phyloP scores from a whole-genome alignment of 2,888 invertebrate genomes.

The Lepidochitona cinerea region DNA sequence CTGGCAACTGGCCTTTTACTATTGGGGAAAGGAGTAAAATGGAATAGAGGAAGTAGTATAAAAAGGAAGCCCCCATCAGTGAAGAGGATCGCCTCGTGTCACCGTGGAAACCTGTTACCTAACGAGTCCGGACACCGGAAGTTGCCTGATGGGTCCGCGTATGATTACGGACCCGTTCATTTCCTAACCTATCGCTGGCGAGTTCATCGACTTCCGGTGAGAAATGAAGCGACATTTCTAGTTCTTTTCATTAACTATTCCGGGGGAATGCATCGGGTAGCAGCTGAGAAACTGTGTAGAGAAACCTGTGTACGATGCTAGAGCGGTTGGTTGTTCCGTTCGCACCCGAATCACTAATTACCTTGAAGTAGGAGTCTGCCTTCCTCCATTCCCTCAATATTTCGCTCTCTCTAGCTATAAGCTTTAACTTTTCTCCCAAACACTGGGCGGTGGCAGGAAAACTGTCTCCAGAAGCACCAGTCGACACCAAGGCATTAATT shows the following conservation, averaged over 20 bases:
- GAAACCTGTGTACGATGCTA: not conserved
- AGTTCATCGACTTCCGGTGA: not conserved
- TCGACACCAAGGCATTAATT: no score
- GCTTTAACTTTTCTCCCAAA: no score
- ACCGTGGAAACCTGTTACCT: no score
- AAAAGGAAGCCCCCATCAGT: no score
- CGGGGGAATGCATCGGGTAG: not conserved
- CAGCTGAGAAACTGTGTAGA: not conserved
- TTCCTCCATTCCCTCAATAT: no score
- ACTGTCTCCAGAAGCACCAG: no score
- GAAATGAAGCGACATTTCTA: not conserved
- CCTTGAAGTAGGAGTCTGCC: not conserved
- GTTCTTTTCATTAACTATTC: not conserved
- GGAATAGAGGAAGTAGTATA: no score
- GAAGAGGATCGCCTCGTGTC: no score
- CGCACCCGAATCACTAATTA: not conserved
- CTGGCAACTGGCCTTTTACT: no score
- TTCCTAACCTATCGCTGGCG: not conserved
- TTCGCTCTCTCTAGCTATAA: no score
- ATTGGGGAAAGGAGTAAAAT: no score
- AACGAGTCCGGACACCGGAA: not conserved
- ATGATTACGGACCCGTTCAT: conserved; percentile 3
- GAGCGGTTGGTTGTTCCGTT: not conserved
- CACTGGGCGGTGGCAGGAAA: no score
- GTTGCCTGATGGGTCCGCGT: not conserved